These are phyloP conservation scores for Atherinomorus stipes DNA, from an alignment of 2,113 vertebrate genomes.

Conservation along the genomic window DNA sequence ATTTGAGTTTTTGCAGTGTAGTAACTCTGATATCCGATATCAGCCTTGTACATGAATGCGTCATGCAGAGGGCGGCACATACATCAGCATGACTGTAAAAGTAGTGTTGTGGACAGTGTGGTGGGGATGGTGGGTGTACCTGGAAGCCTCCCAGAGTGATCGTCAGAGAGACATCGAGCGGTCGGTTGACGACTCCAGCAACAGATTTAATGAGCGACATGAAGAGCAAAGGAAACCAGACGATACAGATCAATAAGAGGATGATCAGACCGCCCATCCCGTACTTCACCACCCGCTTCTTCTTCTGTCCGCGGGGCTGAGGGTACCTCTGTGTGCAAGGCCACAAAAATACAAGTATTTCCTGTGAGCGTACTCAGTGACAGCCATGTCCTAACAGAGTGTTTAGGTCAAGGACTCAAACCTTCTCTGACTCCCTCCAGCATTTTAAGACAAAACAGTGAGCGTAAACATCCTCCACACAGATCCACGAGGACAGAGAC, in stretches of 20 bases:
- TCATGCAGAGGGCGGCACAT: no score
- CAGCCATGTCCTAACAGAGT: no score
- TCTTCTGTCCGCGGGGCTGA: conserved; percentile 61
- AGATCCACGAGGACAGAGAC: no score
- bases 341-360: conserved; percentile 4
- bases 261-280: conserved; percentile 67
- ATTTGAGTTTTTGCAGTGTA: no score
- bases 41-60: no score
- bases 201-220: conserved; percentile 67
- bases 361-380: neutral
- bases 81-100: no score
- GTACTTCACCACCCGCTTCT: conserved; percentile 66
- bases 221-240: conserved; percentile 70
- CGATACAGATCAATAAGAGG: conserved; percentile 62
- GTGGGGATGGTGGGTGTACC: conserved; percentile 27
- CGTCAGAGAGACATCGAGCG: conserved; percentile 56
- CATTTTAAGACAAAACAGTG: conserved; percentile 66
- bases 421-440: conserved; percentile 68
- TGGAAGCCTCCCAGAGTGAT: conserved; percentile 66
- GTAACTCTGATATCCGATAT: no score
- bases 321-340: conserved; percentile 57
- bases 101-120: no score
- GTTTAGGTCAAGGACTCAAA: neutral
- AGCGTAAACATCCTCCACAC: conserved; percentile 38
- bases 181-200: conserved; percentile 57